Base-by-base conservation (phyloP, 2,888 invertebrate genomes). In the Holacanthella duospinosa region DNA sequence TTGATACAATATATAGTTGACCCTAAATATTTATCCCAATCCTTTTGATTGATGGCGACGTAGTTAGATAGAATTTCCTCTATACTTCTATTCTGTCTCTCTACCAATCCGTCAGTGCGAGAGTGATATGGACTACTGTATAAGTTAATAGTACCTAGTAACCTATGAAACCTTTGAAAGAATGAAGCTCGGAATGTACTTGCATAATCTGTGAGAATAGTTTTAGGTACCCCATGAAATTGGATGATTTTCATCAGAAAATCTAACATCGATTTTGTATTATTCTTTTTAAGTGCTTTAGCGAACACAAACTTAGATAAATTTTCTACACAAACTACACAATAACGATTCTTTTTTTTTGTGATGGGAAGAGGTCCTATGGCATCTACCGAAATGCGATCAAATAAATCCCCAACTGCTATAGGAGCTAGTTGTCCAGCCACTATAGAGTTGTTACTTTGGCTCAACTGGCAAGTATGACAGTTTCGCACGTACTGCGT, bases 41-140 rank as follows among this genome's bases (percentile, higher is more conserved):
- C 62, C 1, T 25, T 56, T 9, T 73, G 72, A 29, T 27, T n/a
- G 2, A 24, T 28, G 21, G 57, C 59, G 3, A 70, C 68, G 57
- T 68, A 73, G 44, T 59, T 9, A 36, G 36, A 6, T 9, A 36
- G 36, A 36, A 16, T 36, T 16, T 62, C 12, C 1, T 64, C 61
- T 2, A 72, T n/a, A 19, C 65, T 67, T 26, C 57, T 28, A 58
- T 71, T 72, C 26, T 64, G 59, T 9, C 65, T 21, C 59, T 72
- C 72, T 1, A 56, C 59, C 4, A 71, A 29, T 0, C 71, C 71
- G 56, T 72, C 70, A 0, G 29, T 26, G 26, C 62, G 58, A 0
- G 68, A 67, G 25, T 64, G 66, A 59, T 70, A 73, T 9, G 66
- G 54, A 2, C 64, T 64, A 12, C 68, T 67, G 3, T 26, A 60